Evolutionary conservation across 1,140 invertebrate species (phyloP), one percentile per base, ranked within the genome.

Genomic region (Stenopsyche tienmushanensis): DNA sequence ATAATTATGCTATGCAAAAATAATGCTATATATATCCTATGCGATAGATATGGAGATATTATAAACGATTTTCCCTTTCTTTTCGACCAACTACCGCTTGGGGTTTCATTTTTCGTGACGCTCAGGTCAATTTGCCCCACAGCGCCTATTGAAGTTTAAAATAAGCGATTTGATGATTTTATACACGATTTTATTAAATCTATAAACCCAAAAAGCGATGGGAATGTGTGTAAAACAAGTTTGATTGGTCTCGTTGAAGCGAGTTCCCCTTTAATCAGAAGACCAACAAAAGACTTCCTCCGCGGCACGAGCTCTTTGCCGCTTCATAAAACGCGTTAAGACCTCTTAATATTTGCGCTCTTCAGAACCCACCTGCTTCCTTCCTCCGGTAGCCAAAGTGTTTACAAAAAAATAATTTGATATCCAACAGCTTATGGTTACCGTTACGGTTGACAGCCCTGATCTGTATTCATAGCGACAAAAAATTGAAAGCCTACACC

Each of bases 271-370:
- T 17, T 18, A 47, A 44, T 44, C 55, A 21, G 55, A 59, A 45
- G 55, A 59, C 55, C 42, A 59, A 59, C 55, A 59, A 59, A 59
- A 42, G 55, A 59, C 55, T 59, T 59, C 55, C 55, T 59, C 39
- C 25, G 41, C 41, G 55, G 55, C 55, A 59, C 55, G 55, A 45
- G 55, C 55, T 59, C 53, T 55, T 55, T 55, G 21, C 53, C 53
- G 21, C 18, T 41, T 59, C 55, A 47, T 59, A 59, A 44, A 21
- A 29, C 55, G 45, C 42, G 23, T 5, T 17, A 41, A 9, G 8
- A 20, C 53, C 53, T 29, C 21, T 50, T 50, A 15, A 50, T 54
- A 54, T 54, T 54, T 54, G 52, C 23, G 52, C 42, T 39, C 26
- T 21, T 18, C 8, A 7, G 25, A 34, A 34, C 25, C 15, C 55